A percentile compares a stretch with the other conserved stretches of the same genome.
Evolutionary conservation across 2,888 invertebrate species (phyloP).

Genomic region (Yponomeuta sedellus): DNA sequence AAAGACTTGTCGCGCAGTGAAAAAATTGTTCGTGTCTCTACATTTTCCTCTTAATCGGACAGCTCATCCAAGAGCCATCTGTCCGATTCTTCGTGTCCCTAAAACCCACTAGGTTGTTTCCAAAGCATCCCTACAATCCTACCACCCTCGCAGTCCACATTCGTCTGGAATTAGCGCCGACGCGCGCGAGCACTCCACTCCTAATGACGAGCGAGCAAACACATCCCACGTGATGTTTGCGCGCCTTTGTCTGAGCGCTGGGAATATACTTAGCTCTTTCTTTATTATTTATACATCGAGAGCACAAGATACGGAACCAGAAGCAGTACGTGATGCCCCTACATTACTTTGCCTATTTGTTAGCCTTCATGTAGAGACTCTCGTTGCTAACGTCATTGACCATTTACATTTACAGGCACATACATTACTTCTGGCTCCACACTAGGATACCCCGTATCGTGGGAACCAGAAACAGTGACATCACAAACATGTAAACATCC

Average conservation of each 20-base stretch:
- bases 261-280: conserved; percentile 57
- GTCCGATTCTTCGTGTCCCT: background rate
- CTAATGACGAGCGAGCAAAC: conserved; percentile 72
- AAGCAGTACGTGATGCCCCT: background rate
- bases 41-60: too few relatives aligned
- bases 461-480: too few relatives aligned
- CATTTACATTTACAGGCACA: too few relatives aligned
- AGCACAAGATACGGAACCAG: conserved; percentile 29
- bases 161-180: conserved; percentile 57
- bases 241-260: conserved; percentile 64
- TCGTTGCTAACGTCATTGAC: too few relatives aligned
- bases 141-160: background rate
- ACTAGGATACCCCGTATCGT: too few relatives aligned
- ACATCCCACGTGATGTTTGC: conserved; percentile 51
- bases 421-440: too few relatives aligned
- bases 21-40: too few relatives aligned
- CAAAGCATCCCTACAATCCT: background rate
- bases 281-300: conserved; percentile 73
- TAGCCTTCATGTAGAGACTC: too few relatives aligned
- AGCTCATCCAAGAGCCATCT: too few relatives aligned
- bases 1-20: too few relatives aligned
- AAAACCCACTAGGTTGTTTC: background rate
- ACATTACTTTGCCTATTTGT: too few relatives aligned
- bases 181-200: conserved; percentile 48
- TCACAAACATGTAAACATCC: too few relatives aligned